Base-by-base conservation (phyloP, 2,113 vertebrate species). In the Nibea albiflora region DNA sequence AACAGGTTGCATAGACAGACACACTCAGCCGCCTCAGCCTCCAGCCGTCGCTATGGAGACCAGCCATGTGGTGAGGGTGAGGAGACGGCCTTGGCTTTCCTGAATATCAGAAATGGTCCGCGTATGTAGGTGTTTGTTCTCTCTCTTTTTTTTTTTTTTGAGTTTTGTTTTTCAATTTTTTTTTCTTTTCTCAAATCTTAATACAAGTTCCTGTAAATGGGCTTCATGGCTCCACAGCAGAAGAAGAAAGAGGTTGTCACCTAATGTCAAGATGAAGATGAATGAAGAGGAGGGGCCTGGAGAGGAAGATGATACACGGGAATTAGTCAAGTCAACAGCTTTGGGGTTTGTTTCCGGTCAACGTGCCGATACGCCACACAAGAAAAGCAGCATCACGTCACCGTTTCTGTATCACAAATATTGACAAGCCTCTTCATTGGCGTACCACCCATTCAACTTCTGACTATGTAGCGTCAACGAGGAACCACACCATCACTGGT, bases 1-100 rank as follows among this genome's bases (percentile, higher is more conserved):
- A 84, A 97, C 97, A 98, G 97, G 96, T 99, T 99, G 98, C 98
- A 99, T 99, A 99, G 98, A 99, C 97, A 95, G 93, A 97, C 96
- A 97, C 86, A 68, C 84, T 88, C 74, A 60, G 90, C 80, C 85
- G 78, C 88, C 87, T 88, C 75, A 70, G 84, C 88, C 88, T 92
- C 90, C 86, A 80, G 90, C 91, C 86, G 81, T 90, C 62, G 83
- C 83, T 61, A 85, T 92, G 90, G 91, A 93, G 90, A 98, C 97
- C 96, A 97, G 97, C 97, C 97, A 96, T 96, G 72, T 50, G 74
- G 70, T 87, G 94, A 94, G 50, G 50, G 8, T 14, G 35, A 95
- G 94, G 96, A 95, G 97, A 96, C 95, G 96, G 96, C 96, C 95
- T 97, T 95, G 96, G 96, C 96, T 90, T 94, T 99, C 98, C 98